phyloP scores from a whole-genome alignment of 1,140 invertebrate species.

The Eurosta solidaginis region DNA sequence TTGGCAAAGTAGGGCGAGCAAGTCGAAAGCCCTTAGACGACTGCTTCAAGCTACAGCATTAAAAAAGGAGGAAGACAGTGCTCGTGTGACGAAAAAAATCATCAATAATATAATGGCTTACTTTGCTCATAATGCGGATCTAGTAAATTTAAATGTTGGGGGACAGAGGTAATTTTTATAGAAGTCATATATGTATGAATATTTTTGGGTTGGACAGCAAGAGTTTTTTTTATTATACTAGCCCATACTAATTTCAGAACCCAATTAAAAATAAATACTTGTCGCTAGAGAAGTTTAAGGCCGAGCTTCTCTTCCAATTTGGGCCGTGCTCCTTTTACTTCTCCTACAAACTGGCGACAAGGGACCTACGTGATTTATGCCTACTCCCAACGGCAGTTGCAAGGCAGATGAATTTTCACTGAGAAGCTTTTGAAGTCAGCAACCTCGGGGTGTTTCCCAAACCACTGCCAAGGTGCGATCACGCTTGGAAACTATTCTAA shows the following conservation, averaged over 20 bases:
- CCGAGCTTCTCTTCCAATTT: too few species aligned
- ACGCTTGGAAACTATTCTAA: too few species aligned
- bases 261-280: not conserved
- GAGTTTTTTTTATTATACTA: not conserved
- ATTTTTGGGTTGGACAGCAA: not conserved
- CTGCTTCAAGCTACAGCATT: not conserved
- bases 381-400: too few species aligned
- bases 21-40: not conserved
- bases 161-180: constrained; percentile 66
- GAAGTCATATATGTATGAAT: not conserved
- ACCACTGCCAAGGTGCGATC: too few species aligned
- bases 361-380: too few species aligned
- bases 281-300: too few species aligned
- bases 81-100: not conserved
- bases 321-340: too few species aligned
- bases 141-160: constrained; percentile 73
- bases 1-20: not conserved
- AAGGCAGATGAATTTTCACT: too few species aligned
- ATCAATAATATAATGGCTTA: constrained; percentile 45
- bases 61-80: not conserved
- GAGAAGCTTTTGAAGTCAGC: too few species aligned
- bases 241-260: not conserved
- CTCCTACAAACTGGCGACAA: too few species aligned
- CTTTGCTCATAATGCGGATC: constrained; percentile 62
- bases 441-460: too few species aligned